These are phyloP conservation scores for Dioctria rufipes DNA, from an alignment of 2,888 invertebrate species.

Conservation along the genomic window DNA sequence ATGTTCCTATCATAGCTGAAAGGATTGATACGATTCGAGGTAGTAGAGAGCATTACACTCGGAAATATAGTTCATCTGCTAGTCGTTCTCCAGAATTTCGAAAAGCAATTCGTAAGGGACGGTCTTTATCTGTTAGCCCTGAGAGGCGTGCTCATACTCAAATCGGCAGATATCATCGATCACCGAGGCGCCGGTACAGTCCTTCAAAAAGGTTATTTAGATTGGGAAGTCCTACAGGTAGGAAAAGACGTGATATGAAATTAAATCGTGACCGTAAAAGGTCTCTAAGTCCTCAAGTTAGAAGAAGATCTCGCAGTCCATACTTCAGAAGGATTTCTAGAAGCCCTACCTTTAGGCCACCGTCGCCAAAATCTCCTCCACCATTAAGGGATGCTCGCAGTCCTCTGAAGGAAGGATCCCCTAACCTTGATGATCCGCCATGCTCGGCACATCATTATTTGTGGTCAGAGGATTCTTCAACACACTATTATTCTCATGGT, in stretches of 20 bases:
- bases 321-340: constrained; percentile 3
- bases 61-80: neutral
- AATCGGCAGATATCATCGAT: neutral
- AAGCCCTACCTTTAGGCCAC: constrained; percentile 42
- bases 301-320: constrained; percentile 21
- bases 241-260: neutral
- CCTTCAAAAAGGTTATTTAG: neutral
- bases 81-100: neutral
- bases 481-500: constrained; percentile 56
- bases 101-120: neutral
- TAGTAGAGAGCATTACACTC: neutral
- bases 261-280: neutral
- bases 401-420: constrained; percentile 48
- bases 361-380: constrained; percentile 65
- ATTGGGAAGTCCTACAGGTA: neutral
- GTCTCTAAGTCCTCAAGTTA: constrained; percentile 4
- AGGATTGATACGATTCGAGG: neutral
- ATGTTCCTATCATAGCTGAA: constrained; percentile 63
- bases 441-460: constrained; percentile 56
- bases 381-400: constrained; percentile 64
- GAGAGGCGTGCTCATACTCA: neutral
- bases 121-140: constrained; percentile 34
- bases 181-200: constrained; percentile 7
- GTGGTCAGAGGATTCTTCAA: constrained; percentile 57
- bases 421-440: constrained; percentile 54